Percentiles rank a stretch among this genome's conserved stretches.
Evolutionary conservation across 1,140 invertebrate genomes (phyloP).

Genomic region (Rhopalosiphum padi): DNA sequence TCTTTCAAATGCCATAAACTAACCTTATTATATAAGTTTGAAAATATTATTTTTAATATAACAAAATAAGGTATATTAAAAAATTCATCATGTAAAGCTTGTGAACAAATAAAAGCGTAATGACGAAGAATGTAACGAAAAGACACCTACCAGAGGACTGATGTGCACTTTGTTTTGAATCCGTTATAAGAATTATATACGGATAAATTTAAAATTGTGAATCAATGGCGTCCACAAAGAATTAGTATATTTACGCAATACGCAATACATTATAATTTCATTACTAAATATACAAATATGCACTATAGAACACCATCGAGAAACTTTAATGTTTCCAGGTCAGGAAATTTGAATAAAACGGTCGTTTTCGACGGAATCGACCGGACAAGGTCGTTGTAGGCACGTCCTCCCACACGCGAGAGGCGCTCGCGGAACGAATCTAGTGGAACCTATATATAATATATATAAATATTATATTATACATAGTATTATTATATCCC

Average conservation of each 20-base stretch:
- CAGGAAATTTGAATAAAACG: constrained; percentile 24
- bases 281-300: neutral
- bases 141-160: neutral
- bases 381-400: neutral
- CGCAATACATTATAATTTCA: neutral
- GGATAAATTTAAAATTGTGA: too few species aligned
- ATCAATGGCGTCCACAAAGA: too few species aligned
- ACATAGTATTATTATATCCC: neutral
- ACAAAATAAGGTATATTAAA: neutral
- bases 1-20: neutral
- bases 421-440: constrained; percentile 1
- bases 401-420: neutral
- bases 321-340: neutral
- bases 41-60: neutral
- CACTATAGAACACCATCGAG: neutral
- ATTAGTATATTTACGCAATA: neutral
- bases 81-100: too few species aligned
- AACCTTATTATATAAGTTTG: too few species aligned
- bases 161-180: neutral
- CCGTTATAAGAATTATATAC: too few species aligned
- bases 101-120: too few species aligned
- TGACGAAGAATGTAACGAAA: neutral
- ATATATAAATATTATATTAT: too few species aligned
- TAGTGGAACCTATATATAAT: neutral
- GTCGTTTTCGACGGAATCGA: neutral